Evolutionary conservation across 2,113 vertebrate genomes (phyloP).

Genomic region (Oncorhynchus tshawytscha): DNA sequence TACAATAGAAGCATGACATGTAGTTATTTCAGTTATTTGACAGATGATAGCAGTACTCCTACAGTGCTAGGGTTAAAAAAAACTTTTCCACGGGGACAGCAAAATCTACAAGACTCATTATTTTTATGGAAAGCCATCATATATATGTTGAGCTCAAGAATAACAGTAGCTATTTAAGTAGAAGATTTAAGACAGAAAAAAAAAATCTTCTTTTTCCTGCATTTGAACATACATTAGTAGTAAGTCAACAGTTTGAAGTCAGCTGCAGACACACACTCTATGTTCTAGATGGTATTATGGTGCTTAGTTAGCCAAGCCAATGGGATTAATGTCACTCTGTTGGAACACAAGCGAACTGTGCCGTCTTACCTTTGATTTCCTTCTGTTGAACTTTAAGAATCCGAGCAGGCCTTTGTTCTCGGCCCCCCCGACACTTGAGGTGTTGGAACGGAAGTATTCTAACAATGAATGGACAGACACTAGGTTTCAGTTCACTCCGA

Average conservation of each 20-base stretch:
- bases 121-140: not conserved
- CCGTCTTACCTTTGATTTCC: conserved; percentile 81
- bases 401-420: conserved; percentile 87
- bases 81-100: not conserved
- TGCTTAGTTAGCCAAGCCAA: too few species aligned
- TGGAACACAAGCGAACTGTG: not conserved
- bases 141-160: not conserved
- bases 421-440: conserved; percentile 68
- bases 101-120: not conserved
- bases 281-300: too few species aligned
- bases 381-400: conserved; percentile 82
- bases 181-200: not conserved
- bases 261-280: too few species aligned
- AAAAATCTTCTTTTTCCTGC: not conserved
- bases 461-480: conserved; percentile 28
- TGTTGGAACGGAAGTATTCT: conserved; percentile 77
- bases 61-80: not conserved
- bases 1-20: conserved; percentile 17
- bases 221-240: not conserved
- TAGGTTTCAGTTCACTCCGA: not conserved
- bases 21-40: not conserved
- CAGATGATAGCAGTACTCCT: not conserved
- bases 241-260: too few species aligned
- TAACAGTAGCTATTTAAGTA: too few species aligned
- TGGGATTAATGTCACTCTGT: too few species aligned